Conservation (phyloP, 1,140 invertebrate genomes). For the Belonocnema kinseyi region DNA sequence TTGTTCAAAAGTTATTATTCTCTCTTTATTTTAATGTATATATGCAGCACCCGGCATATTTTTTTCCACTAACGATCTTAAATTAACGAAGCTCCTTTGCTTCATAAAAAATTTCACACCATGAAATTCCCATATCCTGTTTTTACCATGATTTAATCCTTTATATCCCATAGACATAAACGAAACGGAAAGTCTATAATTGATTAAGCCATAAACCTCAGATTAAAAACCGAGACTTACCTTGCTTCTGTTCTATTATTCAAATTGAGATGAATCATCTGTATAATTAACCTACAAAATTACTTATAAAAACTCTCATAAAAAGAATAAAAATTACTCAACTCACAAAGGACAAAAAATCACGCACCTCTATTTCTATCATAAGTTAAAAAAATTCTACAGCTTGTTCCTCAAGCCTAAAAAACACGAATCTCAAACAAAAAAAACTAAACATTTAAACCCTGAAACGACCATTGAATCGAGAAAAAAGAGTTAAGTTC, state of each 20-base stretch:
- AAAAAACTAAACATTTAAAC: background rate
- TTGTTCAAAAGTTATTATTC: too few species aligned
- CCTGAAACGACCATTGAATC: background rate
- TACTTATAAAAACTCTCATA: background rate
- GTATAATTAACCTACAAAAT: background rate
- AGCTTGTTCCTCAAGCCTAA: background rate
- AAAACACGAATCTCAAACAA: background rate
- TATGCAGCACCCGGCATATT: too few species aligned
- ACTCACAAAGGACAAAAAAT: background rate
- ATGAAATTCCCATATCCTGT: background rate
- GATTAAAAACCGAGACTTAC: background rate
- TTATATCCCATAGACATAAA: background rate
- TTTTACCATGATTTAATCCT: background rate
- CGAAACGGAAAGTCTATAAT: background rate
- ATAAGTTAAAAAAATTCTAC: too few species aligned
- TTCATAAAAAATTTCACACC: background rate
- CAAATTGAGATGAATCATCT: background rate
- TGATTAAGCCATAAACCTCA: background rate
- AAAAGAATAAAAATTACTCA: background rate
- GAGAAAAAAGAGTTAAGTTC: slow-evolving; percentile 9
- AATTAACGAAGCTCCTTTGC: too few species aligned
- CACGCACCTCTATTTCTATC: background rate
- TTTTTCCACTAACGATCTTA: too few species aligned
- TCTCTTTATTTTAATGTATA: too few species aligned
- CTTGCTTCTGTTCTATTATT: slow-evolving; percentile 1